Conservation (phyloP, 1,140 invertebrate genomes). For the Saccostrea cuccullata region DNA sequence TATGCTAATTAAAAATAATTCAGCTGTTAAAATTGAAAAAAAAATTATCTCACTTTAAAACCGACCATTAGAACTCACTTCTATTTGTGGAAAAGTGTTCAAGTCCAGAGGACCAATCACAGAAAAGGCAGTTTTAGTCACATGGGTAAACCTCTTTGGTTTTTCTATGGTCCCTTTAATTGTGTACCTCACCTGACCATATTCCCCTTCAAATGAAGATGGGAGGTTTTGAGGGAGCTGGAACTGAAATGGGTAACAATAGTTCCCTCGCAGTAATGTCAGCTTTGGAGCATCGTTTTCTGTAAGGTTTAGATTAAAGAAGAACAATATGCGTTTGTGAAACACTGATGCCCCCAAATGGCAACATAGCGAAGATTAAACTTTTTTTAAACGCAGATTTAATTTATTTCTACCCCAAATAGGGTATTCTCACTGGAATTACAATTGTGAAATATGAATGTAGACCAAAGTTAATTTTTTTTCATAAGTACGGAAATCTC, state of each 20-base stretch:
- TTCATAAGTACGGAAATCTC: no score
- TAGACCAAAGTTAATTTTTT: no score
- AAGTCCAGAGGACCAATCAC: slow-evolving; percentile 70
- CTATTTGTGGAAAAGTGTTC: slow-evolving; percentile 65
- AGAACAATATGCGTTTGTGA: no score
- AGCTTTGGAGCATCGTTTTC: not conserved
- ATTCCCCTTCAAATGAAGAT: slow-evolving; percentile 78
- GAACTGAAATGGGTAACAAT: slow-evolving; percentile 79
- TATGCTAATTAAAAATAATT: not conserved
- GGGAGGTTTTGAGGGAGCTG: slow-evolving; percentile 78
- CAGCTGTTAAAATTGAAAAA: not conserved
- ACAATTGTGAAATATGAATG: no score
- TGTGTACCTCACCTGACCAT: slow-evolving; percentile 79
- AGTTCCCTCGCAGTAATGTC: slow-evolving; percentile 64
- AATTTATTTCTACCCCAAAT: no score
- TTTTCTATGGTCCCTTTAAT: slow-evolving; percentile 78
- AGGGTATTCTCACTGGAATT: no score
- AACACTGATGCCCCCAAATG: no score
- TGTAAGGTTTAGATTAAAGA: no score
- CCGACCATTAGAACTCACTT: slow-evolving; percentile 22
- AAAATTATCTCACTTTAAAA: not conserved
- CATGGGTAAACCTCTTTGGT: slow-evolving; percentile 74
- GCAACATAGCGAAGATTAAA: no score
- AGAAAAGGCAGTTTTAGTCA: slow-evolving; percentile 68
- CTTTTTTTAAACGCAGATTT: no score